A percentile compares a stretch with the other conserved stretches of the same genome.
Evolutionary conservation across 2,113 vertebrate species (phyloP).

Genomic region (Oryzias javanicus): DNA sequence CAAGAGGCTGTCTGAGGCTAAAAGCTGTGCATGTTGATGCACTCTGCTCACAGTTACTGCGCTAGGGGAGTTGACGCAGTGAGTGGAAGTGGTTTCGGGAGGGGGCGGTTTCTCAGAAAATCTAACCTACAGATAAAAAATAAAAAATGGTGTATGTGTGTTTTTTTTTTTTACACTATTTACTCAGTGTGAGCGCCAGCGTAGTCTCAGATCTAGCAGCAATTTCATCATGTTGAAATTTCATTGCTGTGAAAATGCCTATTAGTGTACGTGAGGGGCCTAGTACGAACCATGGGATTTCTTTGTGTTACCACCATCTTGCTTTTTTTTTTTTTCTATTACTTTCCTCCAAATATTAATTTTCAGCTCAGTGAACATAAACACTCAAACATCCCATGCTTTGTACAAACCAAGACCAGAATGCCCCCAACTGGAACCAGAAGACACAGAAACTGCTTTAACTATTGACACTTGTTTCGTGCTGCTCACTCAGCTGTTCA

Average conservation of each 20-base stretch:
- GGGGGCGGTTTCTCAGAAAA: constrained; percentile 20
- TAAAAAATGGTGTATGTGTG: no score
- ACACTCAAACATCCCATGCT: constrained; percentile 3
- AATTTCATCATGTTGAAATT: constrained; percentile 4
- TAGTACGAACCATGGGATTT: constrained; percentile 8
- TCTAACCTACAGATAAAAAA: constrained; percentile 11
- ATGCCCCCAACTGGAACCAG: background rate
- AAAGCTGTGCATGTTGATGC: constrained; percentile 40
- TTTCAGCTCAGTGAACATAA: constrained; percentile 13
- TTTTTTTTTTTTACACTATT: background rate
- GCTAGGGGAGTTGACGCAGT: constrained; percentile 10
- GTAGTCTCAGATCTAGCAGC: background rate
- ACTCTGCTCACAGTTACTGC: constrained; percentile 17
- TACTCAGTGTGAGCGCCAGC: background rate
- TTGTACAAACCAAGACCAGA: constrained; percentile 3
- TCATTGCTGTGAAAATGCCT: constrained; percentile 15
- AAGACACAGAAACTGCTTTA: background rate
- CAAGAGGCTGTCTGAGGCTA: constrained; percentile 34
- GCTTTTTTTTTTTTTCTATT: constrained; percentile 15
- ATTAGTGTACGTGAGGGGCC: constrained; percentile 5
- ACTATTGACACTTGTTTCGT: no score
- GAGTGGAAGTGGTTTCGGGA: constrained; percentile 18
- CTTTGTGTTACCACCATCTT: constrained; percentile 9
- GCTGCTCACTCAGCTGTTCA: background rate
- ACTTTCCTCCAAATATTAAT: constrained; percentile 20